These are phyloP conservation scores for Jaculus jaculus DNA, from an alignment of 2,113 vertebrate species.

Conservation along the genomic window DNA sequence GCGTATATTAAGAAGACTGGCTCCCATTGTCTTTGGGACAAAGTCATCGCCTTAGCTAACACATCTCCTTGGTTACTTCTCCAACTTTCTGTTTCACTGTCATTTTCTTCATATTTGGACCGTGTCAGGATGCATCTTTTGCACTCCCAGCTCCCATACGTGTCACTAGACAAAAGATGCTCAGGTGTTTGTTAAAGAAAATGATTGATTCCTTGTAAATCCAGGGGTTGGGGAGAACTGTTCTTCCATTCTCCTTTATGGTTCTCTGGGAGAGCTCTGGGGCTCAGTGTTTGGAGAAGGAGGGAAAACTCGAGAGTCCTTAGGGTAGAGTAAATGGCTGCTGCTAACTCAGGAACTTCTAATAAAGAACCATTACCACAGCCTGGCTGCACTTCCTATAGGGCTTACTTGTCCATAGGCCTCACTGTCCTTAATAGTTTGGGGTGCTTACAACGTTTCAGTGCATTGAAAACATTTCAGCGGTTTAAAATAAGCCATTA, in stretches of 20 bases:
- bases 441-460: not conserved
- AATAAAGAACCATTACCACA: not conserved
- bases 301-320: not conserved
- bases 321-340: not conserved
- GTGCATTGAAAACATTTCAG: not conserved
- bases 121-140: not conserved
- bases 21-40: not conserved
- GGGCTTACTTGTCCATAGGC: not conserved
- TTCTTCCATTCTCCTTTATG: not conserved
- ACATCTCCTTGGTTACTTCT: not conserved
- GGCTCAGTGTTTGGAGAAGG: not conserved
- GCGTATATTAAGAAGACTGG: not conserved
- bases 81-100: not conserved
- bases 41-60: not conserved
- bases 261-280: conserved; percentile 10
- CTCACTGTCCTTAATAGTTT: not conserved
- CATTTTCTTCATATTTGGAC: not conserved
- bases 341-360: conserved; percentile 5
- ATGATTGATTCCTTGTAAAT: not conserved
- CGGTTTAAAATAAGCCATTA: not conserved
- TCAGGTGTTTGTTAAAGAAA: not conserved
- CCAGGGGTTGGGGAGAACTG: not conserved
- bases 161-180: not conserved
- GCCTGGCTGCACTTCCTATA: not conserved
- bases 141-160: not conserved